Percentiles rank a stretch among this genome's conserved stretches.
Conservation (phyloP, 1,140 invertebrate species). For the Cydia splendana region DNA sequence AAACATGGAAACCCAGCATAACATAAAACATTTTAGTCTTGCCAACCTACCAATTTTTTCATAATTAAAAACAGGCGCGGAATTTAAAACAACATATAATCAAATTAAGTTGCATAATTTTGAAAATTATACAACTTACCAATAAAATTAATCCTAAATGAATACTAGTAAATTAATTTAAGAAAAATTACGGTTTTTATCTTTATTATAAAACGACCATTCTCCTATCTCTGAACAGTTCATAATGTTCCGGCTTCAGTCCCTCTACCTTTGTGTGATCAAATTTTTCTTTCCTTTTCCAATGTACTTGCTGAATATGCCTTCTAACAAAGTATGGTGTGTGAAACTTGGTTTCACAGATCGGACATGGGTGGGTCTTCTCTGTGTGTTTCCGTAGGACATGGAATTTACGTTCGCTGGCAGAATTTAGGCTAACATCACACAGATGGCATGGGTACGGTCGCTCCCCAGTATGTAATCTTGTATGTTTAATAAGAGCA, state of each 20-base stretch:
- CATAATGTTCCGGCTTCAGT: constrained; percentile 11
- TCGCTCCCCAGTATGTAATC: constrained; percentile 8
- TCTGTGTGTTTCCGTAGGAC: constrained; percentile 15
- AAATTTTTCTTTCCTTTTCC: constrained; percentile 28
- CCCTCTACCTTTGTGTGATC: constrained; percentile 20
- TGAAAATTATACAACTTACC: no score
- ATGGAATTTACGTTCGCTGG: constrained; percentile 20
- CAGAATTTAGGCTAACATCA: constrained; percentile 20
- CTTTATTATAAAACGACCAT: constrained; percentile 28
- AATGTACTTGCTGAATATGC: constrained; percentile 26
- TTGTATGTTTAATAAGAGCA: constrained; percentile 1
- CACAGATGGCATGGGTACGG: constrained; percentile 20
- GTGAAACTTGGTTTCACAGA: constrained; percentile 14
- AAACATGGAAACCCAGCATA: no score
- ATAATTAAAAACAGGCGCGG: no score
- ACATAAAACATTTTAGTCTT: no score
- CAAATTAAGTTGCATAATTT: no score
- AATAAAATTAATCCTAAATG: background rate
- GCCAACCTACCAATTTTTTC: no score
- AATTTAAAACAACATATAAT: no score
- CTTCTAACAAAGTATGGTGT: constrained; percentile 29
- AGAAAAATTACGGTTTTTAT: background rate
- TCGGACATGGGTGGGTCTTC: constrained; percentile 6
- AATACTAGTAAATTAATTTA: background rate
- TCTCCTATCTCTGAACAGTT: constrained; percentile 20